A percentile compares a stretch with the other conserved stretches of the same genome.
These are phyloP conservation scores for Eudemis profundana DNA, from an alignment of 2,888 invertebrate species.

Conservation along the genomic window DNA sequence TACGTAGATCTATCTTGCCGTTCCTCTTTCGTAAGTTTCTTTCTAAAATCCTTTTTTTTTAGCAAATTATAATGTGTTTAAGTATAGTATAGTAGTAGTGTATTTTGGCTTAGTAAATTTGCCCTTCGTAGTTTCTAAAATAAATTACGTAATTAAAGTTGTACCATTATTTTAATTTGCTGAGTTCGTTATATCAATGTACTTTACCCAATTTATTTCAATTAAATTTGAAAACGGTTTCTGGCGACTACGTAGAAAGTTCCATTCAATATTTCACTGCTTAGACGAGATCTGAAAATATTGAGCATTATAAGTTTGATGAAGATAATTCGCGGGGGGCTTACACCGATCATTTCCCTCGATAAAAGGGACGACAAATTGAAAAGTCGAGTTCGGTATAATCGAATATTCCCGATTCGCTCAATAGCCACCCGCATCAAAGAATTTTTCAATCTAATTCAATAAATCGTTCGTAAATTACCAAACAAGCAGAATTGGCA, in stretches of 20 bases:
- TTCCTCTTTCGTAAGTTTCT: too few species aligned
- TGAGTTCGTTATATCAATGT: neutral
- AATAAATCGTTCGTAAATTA: slow-evolving; percentile 75
- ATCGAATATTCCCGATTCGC: slow-evolving; percentile 71
- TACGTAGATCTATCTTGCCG: too few species aligned
- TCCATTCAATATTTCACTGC: slow-evolving; percentile 31
- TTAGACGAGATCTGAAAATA: slow-evolving; percentile 38
- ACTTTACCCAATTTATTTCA: slow-evolving; percentile 12
- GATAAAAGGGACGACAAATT: slow-evolving; percentile 75
- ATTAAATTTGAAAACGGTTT: slow-evolving; percentile 14
- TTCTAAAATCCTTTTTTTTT: too few species aligned
- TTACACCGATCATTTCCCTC: slow-evolving; percentile 68
- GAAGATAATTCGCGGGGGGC: slow-evolving; percentile 57
- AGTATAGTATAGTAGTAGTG: too few species aligned
- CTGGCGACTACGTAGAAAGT: slow-evolving; percentile 16
- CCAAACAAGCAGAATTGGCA: slow-evolving; percentile 72
- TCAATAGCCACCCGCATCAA: slow-evolving; percentile 75
- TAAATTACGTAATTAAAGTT: too few species aligned
- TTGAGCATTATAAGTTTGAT: slow-evolving; percentile 43
- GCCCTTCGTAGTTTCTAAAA: too few species aligned
- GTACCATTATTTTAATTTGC: neutral
- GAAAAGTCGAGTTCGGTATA: slow-evolving; percentile 76
- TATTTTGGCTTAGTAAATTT: too few species aligned
- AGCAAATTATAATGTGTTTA: too few species aligned
- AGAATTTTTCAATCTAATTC: slow-evolving; percentile 74